Base-by-base conservation (phyloP, 92 coral and sea anemone genomes). In the Actinernus sp. region DNA sequence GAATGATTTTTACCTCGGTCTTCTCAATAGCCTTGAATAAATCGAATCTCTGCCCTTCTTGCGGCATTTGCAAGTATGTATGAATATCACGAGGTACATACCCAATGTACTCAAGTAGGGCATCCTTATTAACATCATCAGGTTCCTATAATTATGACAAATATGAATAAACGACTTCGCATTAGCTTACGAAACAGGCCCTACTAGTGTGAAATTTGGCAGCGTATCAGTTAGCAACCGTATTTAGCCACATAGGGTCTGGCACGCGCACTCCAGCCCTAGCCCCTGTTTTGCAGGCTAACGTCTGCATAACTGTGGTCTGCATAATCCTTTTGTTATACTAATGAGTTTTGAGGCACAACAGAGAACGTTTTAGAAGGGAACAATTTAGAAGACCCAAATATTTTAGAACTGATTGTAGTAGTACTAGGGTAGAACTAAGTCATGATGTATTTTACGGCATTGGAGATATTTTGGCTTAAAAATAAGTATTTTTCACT, bases 201-300 rank as follows among this genome's bases (percentile, higher is more conserved):
- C 31, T 22, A 52, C 59, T 34, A 34, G 41, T 34, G 41, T 34
- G 41, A 6, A 34, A 34, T 34, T 34, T 34, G 41, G 41, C 41
- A 34, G 41, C 41, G 41, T 30, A 31, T 26, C 16, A 52, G 26
- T 22, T 52, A 52, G 59, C 59, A 52, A 52, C 59, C 59, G 59
- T 52, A 52, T n/a, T n/a, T 52, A 52, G 59, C 59, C 59, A 52
- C 59, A 52, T 52, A 52, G 59, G 59, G 59, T 52, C 59, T 52
- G 59, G 59, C 59, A 52, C 8, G 41, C 41, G 6, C 14, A 34
- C 6, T n/a, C n/a, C n/a, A n/a, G n/a, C n/a, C n/a, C n/a, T n/a
- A n/a, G n/a, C n/a, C n/a, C n/a, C n/a, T n/a, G n/a, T n/a, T n/a
- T n/a, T n/a, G n/a, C n/a, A n/a, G 52, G 52, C 52, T 46, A 46